Conservation (phyloP, 1,140 invertebrate species). For the Procambarus virginalis region DNA sequence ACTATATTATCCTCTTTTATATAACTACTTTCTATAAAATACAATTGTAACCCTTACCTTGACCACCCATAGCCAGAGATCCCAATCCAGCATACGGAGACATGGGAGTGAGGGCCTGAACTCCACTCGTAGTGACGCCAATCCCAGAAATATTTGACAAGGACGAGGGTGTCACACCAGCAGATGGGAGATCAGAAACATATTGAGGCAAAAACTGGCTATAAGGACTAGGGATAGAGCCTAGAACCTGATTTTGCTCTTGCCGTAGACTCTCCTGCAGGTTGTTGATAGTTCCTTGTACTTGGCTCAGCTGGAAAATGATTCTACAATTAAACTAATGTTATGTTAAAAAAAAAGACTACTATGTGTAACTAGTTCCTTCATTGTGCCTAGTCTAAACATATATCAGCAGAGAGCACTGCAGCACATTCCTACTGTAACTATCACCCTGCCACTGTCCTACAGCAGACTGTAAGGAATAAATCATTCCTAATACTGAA, state of each 20-base stretch:
- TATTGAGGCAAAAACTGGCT: conserved; percentile 11
- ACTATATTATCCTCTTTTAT: too few species aligned
- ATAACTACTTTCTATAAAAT: too few species aligned
- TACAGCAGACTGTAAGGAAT: too few species aligned
- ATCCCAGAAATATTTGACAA: neutral
- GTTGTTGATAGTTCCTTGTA: conserved; percentile 66
- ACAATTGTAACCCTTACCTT: conserved; percentile 6
- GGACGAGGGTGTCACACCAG: conserved; percentile 19
- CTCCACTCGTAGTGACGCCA: conserved; percentile 15
- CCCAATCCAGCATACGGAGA: conserved; percentile 55
- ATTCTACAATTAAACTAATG: neutral
- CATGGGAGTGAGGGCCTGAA: conserved; percentile 55
- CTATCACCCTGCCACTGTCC: too few species aligned
- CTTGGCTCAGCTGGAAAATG: conserved; percentile 50
- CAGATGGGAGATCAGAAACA: conserved; percentile 2
- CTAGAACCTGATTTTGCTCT: conserved; percentile 49
- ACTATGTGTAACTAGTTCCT: too few species aligned
- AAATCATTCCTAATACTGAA: too few species aligned
- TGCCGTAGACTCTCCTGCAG: conserved; percentile 55
- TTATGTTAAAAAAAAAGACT: neutral
- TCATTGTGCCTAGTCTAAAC: too few species aligned
- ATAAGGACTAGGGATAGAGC: neutral
- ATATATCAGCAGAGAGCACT: too few species aligned
- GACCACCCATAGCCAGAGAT: conserved; percentile 28
- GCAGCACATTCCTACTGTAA: too few species aligned